Evolutionary conservation across 1,140 invertebrate genomes (phyloP).

Genomic region (Phortica variegata): DNA sequence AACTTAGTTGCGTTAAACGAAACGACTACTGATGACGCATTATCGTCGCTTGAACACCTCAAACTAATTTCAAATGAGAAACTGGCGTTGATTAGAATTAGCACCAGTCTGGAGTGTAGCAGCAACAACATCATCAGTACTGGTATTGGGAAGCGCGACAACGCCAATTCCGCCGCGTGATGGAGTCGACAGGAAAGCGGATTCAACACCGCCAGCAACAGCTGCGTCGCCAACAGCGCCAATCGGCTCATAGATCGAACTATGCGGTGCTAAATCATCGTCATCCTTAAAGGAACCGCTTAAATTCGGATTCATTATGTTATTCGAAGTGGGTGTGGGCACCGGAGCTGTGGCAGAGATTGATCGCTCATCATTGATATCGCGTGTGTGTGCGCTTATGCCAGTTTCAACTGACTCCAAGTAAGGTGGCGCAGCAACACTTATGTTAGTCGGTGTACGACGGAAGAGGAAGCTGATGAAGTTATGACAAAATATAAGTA

Average conservation of each 20-base stretch:
- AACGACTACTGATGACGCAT: no score
- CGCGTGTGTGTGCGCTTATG: conserved; percentile 13
- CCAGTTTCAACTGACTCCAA: conserved; percentile 33
- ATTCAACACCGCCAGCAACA: conserved; percentile 18
- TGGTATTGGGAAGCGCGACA: conserved; percentile 35
- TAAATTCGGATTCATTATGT: conserved; percentile 57
- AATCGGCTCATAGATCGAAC: conserved; percentile 49
- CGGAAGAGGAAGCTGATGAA: conserved; percentile 42
- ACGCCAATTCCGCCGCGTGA: conserved; percentile 48
- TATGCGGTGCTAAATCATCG: conserved; percentile 44
- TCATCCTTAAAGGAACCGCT: conserved; percentile 55
- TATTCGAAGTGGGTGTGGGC: conserved; percentile 44
- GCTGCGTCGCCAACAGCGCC: conserved; percentile 16
- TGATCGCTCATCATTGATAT: conserved; percentile 1
- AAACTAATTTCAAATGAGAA: conserved; percentile 42
- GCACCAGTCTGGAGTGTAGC: conserved; percentile 4
- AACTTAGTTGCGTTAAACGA: no score
- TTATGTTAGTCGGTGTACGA: conserved; percentile 23
- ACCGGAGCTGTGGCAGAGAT: conserved; percentile 15
- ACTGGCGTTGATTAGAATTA: conserved; percentile 14
- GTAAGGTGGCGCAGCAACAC: conserved; percentile 42
- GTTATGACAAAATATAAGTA: not conserved
- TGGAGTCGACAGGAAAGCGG: conserved; percentile 43
- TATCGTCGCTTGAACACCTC: no score
- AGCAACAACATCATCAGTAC: not conserved